A percentile compares a stretch with the other conserved stretches of the same genome.
Evolutionary conservation across 2,888 invertebrate species (phyloP).

Genomic region (Drosophila atroscutellata): DNA sequence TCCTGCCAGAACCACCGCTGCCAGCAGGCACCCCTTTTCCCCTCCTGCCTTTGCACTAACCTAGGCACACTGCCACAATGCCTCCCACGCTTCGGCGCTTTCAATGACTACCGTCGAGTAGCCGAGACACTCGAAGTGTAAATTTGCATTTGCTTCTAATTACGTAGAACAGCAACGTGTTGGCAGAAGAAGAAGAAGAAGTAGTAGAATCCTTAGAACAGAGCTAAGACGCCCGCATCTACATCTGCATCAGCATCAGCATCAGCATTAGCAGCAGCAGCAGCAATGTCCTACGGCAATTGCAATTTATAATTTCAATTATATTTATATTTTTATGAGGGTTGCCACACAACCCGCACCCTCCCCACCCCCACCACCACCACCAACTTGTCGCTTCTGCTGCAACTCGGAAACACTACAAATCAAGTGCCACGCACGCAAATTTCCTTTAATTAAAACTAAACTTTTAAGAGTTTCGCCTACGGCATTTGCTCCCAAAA

Average conservation of each 20-base stretch:
- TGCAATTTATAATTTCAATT: constrained; percentile 78
- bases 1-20: constrained; percentile 33
- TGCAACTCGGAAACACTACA: constrained; percentile 68
- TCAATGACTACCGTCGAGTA: constrained; percentile 71
- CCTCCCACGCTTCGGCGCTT: constrained; percentile 53
- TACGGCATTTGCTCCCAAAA: constrained; percentile 12
- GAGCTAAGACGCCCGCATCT: constrained; percentile 44
- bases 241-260: constrained; percentile 7
- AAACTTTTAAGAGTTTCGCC: constrained; percentile 71
- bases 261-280: constrained; percentile 1
- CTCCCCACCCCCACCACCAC: background rate
- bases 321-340: constrained; percentile 73
- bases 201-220: constrained; percentile 23
- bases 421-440: constrained; percentile 77
- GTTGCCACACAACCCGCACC: constrained; percentile 14
- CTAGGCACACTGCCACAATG: constrained; percentile 32
- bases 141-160: constrained; percentile 78
- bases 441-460: constrained; percentile 79
- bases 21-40: background rate
- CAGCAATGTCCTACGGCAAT: constrained; percentile 55
- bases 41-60: background rate
- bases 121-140: constrained; percentile 68
- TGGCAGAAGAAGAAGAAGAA: constrained; percentile 12
- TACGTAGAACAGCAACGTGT: constrained; percentile 45
- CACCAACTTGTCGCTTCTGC: background rate